phyloP scores from a whole-genome alignment of 2,888 invertebrate genomes.

The Luperina nickerlii region DNA sequence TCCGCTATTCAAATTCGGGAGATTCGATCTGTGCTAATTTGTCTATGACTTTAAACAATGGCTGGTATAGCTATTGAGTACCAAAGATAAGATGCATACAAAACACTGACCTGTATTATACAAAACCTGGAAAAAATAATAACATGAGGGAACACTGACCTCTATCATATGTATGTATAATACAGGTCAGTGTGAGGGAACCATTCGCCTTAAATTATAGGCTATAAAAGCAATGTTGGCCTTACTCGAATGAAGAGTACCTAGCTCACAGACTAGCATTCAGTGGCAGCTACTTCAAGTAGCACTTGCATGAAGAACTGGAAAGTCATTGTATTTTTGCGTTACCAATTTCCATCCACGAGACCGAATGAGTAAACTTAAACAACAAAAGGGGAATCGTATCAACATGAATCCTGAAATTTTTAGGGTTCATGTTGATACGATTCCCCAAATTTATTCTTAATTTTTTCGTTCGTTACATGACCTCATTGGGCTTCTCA shows the following conservation, averaged over 20 bases:
- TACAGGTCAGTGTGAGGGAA: too few relatives aligned
- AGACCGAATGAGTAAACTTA: not conserved
- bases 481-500: slow-evolving; percentile 69
- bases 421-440: not conserved
- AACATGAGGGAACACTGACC: not conserved
- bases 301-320: not conserved
- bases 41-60: slow-evolving; percentile 80
- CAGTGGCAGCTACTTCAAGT: not conserved
- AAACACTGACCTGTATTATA: not conserved
- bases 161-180: too few relatives aligned
- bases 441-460: slow-evolving; percentile 56
- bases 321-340: not conserved
- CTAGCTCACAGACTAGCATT: not conserved
- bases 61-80: slow-evolving; percentile 3
- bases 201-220: not conserved
- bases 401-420: too few relatives aligned
- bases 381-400: too few relatives aligned
- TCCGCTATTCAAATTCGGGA: slow-evolving; percentile 83
- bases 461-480: slow-evolving; percentile 50
- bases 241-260: not conserved
- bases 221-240: not conserved
- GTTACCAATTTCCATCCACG: not conserved
- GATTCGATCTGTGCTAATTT: slow-evolving; percentile 89
- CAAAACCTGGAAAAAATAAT: not conserved
- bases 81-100: not conserved